Conservation (phyloP, 2,888 invertebrate species). For the Venustoraphidia nigricollis region DNA sequence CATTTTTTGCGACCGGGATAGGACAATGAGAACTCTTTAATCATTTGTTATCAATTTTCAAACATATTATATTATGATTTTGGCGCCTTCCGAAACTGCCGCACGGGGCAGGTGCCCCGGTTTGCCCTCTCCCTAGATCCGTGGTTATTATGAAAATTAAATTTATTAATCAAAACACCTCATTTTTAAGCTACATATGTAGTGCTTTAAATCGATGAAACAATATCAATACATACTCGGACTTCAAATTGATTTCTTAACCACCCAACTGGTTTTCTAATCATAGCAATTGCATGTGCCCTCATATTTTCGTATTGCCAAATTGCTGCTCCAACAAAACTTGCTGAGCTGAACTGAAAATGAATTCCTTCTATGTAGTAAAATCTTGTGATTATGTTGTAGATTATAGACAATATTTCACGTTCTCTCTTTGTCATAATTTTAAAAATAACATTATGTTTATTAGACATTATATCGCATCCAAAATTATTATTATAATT, state of each 20-base stretch:
- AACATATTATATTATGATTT: too few species aligned
- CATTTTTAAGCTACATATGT: neutral
- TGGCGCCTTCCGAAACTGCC: too few species aligned
- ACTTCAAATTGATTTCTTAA: conserved; percentile 24
- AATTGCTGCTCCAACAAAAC: conserved; percentile 61
- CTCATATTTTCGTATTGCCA: conserved; percentile 73
- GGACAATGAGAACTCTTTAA: too few species aligned
- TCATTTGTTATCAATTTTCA: too few species aligned
- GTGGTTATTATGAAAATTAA: neutral
- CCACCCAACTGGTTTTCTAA: conserved; percentile 36
- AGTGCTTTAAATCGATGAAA: neutral
- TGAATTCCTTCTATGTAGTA: neutral
- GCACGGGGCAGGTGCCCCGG: too few species aligned
- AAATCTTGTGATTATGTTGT: too few species aligned
- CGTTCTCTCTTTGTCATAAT: too few species aligned
- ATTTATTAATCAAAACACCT: neutral
- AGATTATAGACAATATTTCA: too few species aligned
- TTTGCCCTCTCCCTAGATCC: too few species aligned
- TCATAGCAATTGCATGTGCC: conserved; percentile 35
- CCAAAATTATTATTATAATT: too few species aligned
- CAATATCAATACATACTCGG: conserved; percentile 1
- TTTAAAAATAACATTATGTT: neutral
- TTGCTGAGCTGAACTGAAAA: conserved; percentile 33
- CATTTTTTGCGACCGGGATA: too few species aligned
- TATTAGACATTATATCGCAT: too few species aligned